A percentile compares a stretch with the other conserved stretches of the same genome.
Evolutionary conservation across 2,888 invertebrate species (phyloP).

Genomic region (Malachius bipustulatus): DNA sequence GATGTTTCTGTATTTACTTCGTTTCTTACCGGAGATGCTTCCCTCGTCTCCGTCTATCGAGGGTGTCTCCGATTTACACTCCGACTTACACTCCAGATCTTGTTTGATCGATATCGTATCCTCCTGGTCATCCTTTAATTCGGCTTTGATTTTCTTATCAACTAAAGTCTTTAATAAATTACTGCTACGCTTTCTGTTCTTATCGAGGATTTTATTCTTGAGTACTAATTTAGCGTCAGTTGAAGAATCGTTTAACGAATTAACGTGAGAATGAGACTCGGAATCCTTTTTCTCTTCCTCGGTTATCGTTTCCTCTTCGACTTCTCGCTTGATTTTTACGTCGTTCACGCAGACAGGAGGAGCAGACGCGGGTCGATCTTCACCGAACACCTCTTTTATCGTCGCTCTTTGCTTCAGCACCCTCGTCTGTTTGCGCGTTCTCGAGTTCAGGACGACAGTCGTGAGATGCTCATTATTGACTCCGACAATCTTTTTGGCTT

Average conservation of each 20-base stretch:
- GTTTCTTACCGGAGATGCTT: slow-evolving; percentile 36
- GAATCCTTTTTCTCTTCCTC: slow-evolving; percentile 40
- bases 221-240: slow-evolving; percentile 21
- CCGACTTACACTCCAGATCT: slow-evolving; percentile 30
- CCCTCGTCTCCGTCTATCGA: slow-evolving; percentile 32
- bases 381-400: slow-evolving; percentile 72
- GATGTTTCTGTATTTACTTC: slow-evolving; percentile 52
- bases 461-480: slow-evolving; percentile 53
- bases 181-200: slow-evolving; percentile 18
- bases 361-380: slow-evolving; percentile 70
- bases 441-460: slow-evolving; percentile 58
- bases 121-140: slow-evolving; percentile 22
- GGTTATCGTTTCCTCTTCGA: slow-evolving; percentile 29
- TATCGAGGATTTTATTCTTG: slow-evolving; percentile 23
- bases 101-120: slow-evolving; percentile 28
- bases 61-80: slow-evolving; percentile 31
- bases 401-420: slow-evolving; percentile 62
- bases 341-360: slow-evolving; percentile 54
- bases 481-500: slow-evolving; percentile 44
- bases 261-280: slow-evolving; percentile 14
- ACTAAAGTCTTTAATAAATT: slow-evolving; percentile 27
- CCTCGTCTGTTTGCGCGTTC: slow-evolving; percentile 64
- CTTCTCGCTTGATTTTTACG: slow-evolving; percentile 22
- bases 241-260: too few relatives aligned
- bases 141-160: slow-evolving; percentile 26